Evolutionary conservation across 2,888 invertebrate species (phyloP), one percentile per base, ranked within the genome.

Genomic region (Cheilosia grossa): DNA sequence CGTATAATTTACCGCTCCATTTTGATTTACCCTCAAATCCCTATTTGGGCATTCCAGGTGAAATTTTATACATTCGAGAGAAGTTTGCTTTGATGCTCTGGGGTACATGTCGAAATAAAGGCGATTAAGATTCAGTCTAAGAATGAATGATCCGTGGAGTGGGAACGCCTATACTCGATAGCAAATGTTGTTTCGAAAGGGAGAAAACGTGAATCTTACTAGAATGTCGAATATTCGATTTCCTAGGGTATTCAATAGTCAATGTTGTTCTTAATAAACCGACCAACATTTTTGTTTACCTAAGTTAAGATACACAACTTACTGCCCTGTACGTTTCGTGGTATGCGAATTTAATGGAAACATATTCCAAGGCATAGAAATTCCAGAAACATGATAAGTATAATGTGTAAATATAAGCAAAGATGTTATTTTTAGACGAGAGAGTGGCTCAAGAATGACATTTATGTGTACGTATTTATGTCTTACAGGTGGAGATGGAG

Each of bases 121-220:
- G 54, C 78, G 82, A 82, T 82, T 78, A 82, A 72, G 73, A 73
- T 82, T 82, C 82, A 67, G 42, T 59, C 37, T 70, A 82, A 70
- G 81, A 33, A 49, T 30, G 30, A 40, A 61, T 54, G 37, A 37
- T 37, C 37, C 51, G 51, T 49, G 58, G 42, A 61, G 37, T 53
- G 58, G 64, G 51, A 21, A 54, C 6, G 13, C 27, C 21, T 24
- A 17, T 19, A 21, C n/a, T 7, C 17, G 9, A 3, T 10, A 33
- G 24, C 13, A 19, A 42, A 56, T 59, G 54, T 40, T 40, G 40
- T 19, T 66, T 19, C 44, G 49, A 56, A 15, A 70, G 44, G 17
- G 30, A 40, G 6, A 3, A 13, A 37, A 10, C 33, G 40, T 49
- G 47, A 10, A 61, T 33, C 59, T 66, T 49, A 78, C 63, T 56